These are phyloP conservation scores for Mycetomoellerius zeteki DNA, from an alignment of 1,140 invertebrate genomes.

Conservation along the genomic window DNA sequence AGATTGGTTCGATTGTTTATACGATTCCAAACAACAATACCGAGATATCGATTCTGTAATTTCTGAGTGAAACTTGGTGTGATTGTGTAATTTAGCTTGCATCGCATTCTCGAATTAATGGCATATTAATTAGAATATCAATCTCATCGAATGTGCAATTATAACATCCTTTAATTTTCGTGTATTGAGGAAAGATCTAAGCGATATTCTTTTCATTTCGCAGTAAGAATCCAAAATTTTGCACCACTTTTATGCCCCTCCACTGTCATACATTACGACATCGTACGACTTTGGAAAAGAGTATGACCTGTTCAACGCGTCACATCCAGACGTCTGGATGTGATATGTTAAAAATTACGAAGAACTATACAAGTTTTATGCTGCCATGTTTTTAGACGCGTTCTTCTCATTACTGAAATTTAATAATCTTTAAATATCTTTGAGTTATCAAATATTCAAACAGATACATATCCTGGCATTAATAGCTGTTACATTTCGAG, in stretches of 20 bases:
- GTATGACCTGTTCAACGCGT: neutral
- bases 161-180: neutral
- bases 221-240: neutral
- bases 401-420: neutral
- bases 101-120: constrained; percentile 26
- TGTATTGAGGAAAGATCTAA: neutral
- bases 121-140: neutral
- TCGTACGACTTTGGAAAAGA: neutral
- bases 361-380: neutral
- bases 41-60: constrained; percentile 22
- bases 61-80: constrained; percentile 18
- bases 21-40: neutral
- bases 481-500: neutral
- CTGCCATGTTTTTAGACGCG: neutral
- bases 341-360: neutral
- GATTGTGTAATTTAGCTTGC: constrained; percentile 23
- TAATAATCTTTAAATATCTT: neutral
- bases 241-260: neutral
- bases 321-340: neutral
- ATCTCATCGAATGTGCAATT: neutral
- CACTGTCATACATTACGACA: constrained; percentile 22
- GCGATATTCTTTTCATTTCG: constrained; percentile 3
- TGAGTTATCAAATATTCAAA: neutral
- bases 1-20: constrained; percentile 8
- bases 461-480: neutral